Base-by-base conservation (phyloP, 2,888 invertebrate species). In the Noctua comes region DNA sequence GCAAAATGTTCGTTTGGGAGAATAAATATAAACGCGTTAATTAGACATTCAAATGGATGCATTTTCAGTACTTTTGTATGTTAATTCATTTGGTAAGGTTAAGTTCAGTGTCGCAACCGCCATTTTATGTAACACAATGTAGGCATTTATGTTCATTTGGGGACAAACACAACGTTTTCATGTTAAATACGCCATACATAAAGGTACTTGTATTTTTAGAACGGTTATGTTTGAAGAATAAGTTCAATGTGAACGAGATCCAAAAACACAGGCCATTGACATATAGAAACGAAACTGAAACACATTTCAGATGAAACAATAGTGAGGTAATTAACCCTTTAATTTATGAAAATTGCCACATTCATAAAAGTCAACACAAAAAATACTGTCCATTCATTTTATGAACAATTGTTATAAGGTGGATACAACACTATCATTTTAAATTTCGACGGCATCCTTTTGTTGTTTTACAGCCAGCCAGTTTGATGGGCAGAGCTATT, bases 1-100 rank as follows among this genome's bases (percentile, higher is more conserved):
- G 89, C 86, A 83, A 90, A 91, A 88, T 89, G 88, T 91, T 90
- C 86, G 88, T 91, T 93, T 91, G 90, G 90, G 90, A 88, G 91
- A 91, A 93, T 91, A 91, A 88, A 92, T 91, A 92, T 90, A 89
- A 88, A 89, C 77, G 86, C 80, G 85, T 90, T 93, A 91, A 95
- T 96, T 95, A 95, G 89, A 92, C 86, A 96, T 96, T 94, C 87
- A 95, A 96, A 96, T 96, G 84, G 90, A 95, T 94, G 92, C 94
- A 91, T 93, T 96, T 96, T 95, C 94, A 95, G 95, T 94, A 94
- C 94, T 94, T 96, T 96, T 96, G 96, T 96, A 96, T 97, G 97
- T 93, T 91, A 96, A 96, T 96, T 92, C 84, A 86, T 89, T 91
- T 89, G 90, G 91, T 93, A 93, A 96, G 96, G 96, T 97, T 93